Evolutionary conservation across 2,888 invertebrate species (phyloP).

Genomic region (Barypeithes pellucidus): DNA sequence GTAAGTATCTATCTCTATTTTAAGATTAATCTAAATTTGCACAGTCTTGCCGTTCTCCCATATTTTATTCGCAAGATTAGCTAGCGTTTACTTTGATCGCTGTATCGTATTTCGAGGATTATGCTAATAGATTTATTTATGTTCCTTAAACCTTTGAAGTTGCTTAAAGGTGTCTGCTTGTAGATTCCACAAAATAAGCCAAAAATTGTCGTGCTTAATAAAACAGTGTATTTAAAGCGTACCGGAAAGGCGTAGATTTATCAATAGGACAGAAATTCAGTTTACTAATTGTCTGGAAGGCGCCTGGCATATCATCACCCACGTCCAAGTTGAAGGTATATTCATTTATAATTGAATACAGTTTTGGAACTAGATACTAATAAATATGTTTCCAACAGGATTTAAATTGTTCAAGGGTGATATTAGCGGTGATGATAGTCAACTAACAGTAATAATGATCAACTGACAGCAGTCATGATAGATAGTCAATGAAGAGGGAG

Average conservation of each 20-base stretch:
- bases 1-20: constrained; percentile 36
- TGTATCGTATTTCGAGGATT: constrained; percentile 12
- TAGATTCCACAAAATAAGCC: constrained; percentile 9
- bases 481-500: too few species aligned
- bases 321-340: background rate
- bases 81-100: constrained; percentile 30
- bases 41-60: constrained; percentile 11
- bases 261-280: background rate
- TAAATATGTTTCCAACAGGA: too few species aligned
- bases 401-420: too few species aligned
- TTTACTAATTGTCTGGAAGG: background rate
- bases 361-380: too few species aligned
- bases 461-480: too few species aligned
- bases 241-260: background rate
- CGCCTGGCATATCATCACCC: background rate
- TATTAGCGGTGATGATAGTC: too few species aligned
- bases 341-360: too few species aligned
- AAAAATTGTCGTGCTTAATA: background rate
- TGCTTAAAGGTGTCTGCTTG: background rate
- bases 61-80: constrained; percentile 27
- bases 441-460: too few species aligned
- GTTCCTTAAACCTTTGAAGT: constrained; percentile 31
- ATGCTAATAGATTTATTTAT: constrained; percentile 33
- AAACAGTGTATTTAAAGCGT: background rate
- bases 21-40: constrained; percentile 42